phyloP scores from a whole-genome alignment of 2,797 vertebrate species.

The Lagocephalus sceleratus region DNA sequence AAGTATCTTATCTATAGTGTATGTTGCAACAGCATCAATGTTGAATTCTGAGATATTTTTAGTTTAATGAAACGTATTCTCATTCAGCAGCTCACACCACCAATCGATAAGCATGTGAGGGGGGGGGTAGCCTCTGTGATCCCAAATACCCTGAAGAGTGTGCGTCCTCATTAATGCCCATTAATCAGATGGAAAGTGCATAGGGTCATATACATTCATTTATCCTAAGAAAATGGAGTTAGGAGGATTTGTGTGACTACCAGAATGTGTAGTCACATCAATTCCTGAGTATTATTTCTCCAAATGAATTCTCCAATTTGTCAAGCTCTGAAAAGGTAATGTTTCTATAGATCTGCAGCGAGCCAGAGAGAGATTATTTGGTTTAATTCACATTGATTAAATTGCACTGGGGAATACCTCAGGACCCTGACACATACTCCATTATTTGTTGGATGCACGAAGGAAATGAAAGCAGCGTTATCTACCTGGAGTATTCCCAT shows the following conservation, averaged over 20 bases:
- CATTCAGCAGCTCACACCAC: neutral
- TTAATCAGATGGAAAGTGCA: conserved; percentile 6
- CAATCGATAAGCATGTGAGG: neutral
- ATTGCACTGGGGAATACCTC: conserved; percentile 13
- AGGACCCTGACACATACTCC: conserved; percentile 5
- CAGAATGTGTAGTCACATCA: conserved; percentile 5
- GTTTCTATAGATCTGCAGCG: conserved; percentile 6
- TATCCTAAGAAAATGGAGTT: conserved; percentile 12
- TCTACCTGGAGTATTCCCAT: neutral
- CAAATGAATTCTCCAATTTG: conserved; percentile 34
- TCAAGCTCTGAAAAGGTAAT: conserved; percentile 9
- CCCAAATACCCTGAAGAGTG: neutral
- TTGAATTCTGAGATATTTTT: no score
- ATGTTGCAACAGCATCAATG: no score
- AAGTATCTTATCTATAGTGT: no score
- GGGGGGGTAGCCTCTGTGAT: no score
- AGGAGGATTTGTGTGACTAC: conserved; percentile 11
- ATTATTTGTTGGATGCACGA: neutral
- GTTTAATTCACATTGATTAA: conserved; percentile 12
- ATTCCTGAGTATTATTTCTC: conserved; percentile 22
- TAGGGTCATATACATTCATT: conserved; percentile 9
- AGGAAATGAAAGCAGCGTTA: conserved; percentile 6
- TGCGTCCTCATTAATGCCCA: conserved; percentile 2
- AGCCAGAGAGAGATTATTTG: conserved; percentile 12
- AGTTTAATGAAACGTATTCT: neutral